Evolutionary conservation across 2,888 invertebrate genomes (phyloP).

Genomic region (Drosophila algonquin): DNA sequence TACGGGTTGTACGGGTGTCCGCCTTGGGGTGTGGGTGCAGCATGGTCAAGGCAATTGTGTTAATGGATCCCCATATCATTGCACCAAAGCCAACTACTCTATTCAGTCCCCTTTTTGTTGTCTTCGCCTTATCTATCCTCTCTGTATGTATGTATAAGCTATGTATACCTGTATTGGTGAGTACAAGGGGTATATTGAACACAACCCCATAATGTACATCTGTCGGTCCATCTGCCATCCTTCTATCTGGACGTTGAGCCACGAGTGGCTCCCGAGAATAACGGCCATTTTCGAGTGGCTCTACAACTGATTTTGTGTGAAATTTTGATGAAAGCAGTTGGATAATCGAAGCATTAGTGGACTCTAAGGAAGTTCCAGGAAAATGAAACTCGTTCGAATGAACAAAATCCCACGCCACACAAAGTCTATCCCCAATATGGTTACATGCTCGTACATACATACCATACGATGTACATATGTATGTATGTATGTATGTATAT

Average conservation of each 20-base stretch:
- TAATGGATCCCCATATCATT: conserved; percentile 66
- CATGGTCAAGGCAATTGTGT: conserved; percentile 65
- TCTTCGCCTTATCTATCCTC: not conserved
- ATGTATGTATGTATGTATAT: no score
- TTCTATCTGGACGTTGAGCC: no score
- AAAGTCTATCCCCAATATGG: conserved; percentile 18
- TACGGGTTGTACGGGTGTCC: no score
- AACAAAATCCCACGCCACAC: not conserved
- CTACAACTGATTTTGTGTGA: no score
- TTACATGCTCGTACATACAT: not conserved
- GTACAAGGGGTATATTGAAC: not conserved
- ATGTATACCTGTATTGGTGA: not conserved
- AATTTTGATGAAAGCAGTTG: no score
- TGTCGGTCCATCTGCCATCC: not conserved
- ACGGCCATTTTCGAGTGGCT: no score
- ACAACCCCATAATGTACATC: no score
- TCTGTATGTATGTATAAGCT: not conserved
- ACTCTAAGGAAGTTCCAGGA: no score
- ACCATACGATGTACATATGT: no score
- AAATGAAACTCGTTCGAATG: not conserved
- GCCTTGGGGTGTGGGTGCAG: not conserved
- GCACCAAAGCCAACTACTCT: conserved; percentile 13
- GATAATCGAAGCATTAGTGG: not conserved
- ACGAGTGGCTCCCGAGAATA: no score
- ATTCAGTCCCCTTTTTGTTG: conserved; percentile 2